Evolutionary conservation across 2,888 invertebrate species (phyloP), one percentile per base, ranked within the genome.

Genomic region (Drosophila antonietae): DNA sequence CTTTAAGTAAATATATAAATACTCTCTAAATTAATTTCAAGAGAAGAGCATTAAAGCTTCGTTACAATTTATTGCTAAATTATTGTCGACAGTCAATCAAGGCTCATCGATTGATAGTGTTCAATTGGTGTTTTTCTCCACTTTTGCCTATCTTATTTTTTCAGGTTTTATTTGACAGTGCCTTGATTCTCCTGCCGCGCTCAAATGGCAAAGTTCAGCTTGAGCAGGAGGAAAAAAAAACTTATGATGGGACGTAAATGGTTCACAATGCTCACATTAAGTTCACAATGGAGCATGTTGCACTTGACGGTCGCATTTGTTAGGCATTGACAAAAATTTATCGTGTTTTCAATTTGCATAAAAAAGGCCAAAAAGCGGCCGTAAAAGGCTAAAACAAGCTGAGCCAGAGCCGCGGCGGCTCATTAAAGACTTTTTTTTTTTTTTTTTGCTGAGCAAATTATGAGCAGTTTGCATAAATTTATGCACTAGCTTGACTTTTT

Each of bases 241-340:
- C 56, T 80, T 75, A 78, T 74, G 69, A 56, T 74, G 53, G 60
- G 61, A 57, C 69, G 56, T 81, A 88, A 85, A 82, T 80, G 83
- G 77, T 66, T 69, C 74, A 88, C 83, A 83, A 88, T 88, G 86
- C 68, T 68, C 77, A 77, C 88, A 88, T 88, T 88, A 83, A 70
- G 66, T 62, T 71, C 81, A 74, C 78, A 89, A 83, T 72, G 78
- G 67, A 23, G 47, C 71, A 72, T 80, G 75, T 77, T 74, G 78
- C 84, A 89, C 81, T 87, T 84, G 84, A 81, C 89, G 83, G 74
- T 69, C 67, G 81, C 76, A 75, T 73, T 72, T 83, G 64, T 68
- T 78, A 61, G 58, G 58, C n/a, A 15, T 15, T 20, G 41, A 15
- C 37, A 53, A 31, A 83, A 87, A 87, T 85, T 85, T 87, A 85